A percentile compares a stretch with the other conserved stretches of the same genome.
These are phyloP conservation scores for Stenoptilia bipunctidactyla DNA, from an alignment of 2,888 invertebrate species.

Conservation along the genomic window DNA sequence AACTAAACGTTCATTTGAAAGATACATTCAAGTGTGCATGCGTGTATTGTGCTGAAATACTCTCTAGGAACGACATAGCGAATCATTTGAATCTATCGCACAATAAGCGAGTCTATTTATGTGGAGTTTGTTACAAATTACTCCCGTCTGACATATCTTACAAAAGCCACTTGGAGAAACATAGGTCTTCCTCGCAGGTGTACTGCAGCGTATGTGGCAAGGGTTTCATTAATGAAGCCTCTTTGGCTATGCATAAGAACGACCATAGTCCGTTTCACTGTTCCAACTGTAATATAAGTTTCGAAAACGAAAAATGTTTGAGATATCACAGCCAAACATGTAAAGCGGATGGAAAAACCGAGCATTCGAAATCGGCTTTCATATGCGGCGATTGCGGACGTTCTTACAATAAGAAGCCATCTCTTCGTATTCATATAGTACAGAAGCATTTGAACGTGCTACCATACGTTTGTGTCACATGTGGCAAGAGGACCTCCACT, in stretches of 20 bases:
- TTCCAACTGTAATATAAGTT: slow-evolving; percentile 29
- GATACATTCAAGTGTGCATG: slow-evolving; percentile 34
- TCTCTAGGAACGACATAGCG: slow-evolving; percentile 27
- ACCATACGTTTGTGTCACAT: slow-evolving; percentile 39
- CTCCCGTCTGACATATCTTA: slow-evolving; percentile 22
- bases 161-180: slow-evolving; percentile 20
- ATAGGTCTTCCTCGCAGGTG: slow-evolving; percentile 21
- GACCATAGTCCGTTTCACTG: slow-evolving; percentile 43
- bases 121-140: slow-evolving; percentile 30
- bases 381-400: slow-evolving; percentile 43
- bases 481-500: slow-evolving; percentile 49
- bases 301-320: slow-evolving; percentile 42
- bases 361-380: slow-evolving; percentile 16
- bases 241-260: slow-evolving; percentile 36
- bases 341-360: not conserved
- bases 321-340: slow-evolving; percentile 25
- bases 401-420: slow-evolving; percentile 43
- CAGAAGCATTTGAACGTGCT: slow-evolving; percentile 49
- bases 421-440: slow-evolving; percentile 42
- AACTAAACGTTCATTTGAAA: slow-evolving; percentile 37
- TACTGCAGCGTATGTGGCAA: slow-evolving; percentile 35
- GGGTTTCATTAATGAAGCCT: slow-evolving; percentile 33
- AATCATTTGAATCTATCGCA: slow-evolving; percentile 31
- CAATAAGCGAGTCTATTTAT: slow-evolving; percentile 19
- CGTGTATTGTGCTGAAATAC: slow-evolving; percentile 25